Evolutionary conservation across 2,113 vertebrate genomes (phyloP), one percentile per base, ranked within the genome.

Genomic region (Puffinus mauretanicus): DNA sequence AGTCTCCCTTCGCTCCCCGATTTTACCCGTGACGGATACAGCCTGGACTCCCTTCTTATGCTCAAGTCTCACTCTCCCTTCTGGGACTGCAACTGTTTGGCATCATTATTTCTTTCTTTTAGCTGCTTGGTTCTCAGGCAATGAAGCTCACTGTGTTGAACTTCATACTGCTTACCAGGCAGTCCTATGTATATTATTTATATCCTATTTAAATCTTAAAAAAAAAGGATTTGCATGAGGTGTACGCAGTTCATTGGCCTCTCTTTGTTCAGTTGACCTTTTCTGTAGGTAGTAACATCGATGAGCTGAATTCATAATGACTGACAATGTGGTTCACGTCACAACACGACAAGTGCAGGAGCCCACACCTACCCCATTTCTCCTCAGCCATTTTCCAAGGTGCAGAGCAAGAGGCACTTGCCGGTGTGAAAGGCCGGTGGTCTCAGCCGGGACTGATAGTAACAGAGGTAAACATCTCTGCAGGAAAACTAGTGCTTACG

Each of bases 261-360:
- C 27, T 91, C 32, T 71, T 73, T n/a, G 10, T 52, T 69, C 55
- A 18, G 54, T 21, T 80, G 26, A 55, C 16, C 25, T 70, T 82
- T 85, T 30, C 49, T 55, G 38, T 40, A 8, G 9, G 18, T 22
- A 11, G 72, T 79, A 92, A 82, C 42, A 75, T 22, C 34, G 20
- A 57, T n/a, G 19, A 65, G 9, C 13, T n/a, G 6, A 91, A 90
- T 72, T 62, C 64, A 9, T 42, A 73, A 36, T 1, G 5, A 38
- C 16, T 40, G 54, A n/a, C 32, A 78, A 8, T 1, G 4, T 38
- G 42, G n/a, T 54, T 65, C 46, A n/a, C 0, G 0, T 47, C 62
- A 52, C 81, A 76, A n/a, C 7, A 32, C 1, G 2, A 27, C 25
- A 21, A 14, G 36, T 51, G 26, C 57, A 58, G 32, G 26, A 51